A percentile compares a stretch with the other conserved stretches of the same genome.
phyloP scores from a whole-genome alignment of 2,113 vertebrate species.

The Orthonyx spaldingii region DNA sequence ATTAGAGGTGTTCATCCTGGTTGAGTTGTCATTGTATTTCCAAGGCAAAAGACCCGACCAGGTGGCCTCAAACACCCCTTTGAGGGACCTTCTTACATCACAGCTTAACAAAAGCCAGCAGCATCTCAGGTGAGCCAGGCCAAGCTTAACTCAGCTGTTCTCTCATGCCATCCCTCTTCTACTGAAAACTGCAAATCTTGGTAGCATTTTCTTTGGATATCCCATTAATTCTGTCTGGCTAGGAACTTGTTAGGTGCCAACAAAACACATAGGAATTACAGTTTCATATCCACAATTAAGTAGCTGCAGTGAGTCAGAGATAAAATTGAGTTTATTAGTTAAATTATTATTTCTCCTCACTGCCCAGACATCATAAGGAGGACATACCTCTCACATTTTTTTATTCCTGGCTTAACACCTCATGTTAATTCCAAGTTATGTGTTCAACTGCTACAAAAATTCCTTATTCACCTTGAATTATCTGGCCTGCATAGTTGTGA shows the following conservation, averaged over 20 bases:
- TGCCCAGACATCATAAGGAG: background rate
- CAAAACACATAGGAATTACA: background rate
- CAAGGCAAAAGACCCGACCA: background rate
- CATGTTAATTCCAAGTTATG: background rate
- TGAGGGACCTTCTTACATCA: background rate
- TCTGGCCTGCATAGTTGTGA: background rate
- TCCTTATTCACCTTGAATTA: background rate
- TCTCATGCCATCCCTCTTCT: background rate
- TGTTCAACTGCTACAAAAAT: background rate
- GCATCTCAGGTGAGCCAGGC: background rate
- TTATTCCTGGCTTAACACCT: background rate
- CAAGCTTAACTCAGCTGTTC: background rate
- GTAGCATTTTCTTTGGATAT: background rate
- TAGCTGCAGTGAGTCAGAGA: background rate
- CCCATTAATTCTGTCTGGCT: background rate
- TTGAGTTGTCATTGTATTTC: background rate
- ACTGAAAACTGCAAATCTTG: background rate
- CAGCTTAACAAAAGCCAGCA: rapidly evolving
- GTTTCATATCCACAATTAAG: background rate
- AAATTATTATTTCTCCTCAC: background rate
- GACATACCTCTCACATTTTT: background rate
- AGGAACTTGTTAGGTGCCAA: background rate
- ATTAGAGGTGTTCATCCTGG: background rate
- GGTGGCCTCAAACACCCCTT: background rate
- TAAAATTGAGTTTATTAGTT: background rate